Base-by-base conservation (phyloP, 2,113 vertebrate genomes). In the Neoarius graeffei region DNA sequence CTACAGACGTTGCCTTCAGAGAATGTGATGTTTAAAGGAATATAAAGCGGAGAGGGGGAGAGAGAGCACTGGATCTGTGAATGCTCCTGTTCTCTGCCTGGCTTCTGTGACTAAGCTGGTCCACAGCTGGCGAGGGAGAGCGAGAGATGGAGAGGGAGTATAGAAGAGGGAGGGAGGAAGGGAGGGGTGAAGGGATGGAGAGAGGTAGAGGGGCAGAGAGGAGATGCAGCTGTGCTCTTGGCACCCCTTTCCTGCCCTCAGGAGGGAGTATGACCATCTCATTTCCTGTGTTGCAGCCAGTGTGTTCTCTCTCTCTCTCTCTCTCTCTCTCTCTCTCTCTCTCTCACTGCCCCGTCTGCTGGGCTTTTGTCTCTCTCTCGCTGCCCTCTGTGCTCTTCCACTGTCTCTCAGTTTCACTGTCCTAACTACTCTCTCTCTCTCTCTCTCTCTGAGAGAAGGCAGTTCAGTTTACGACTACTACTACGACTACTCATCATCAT, bases 281-380 rank as follows among this genome's bases (percentile, higher is more conserved):
- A 93, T 93, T 94, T 94, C 93, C 93, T 93, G 92, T 93, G 90
- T 88, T 83, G 88, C 30, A 86, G 89, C 90, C 88, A 86, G 77
- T 88, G 88, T 90, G 88, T 54, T 86, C 89, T 89, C 84, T 83
- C 87, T 86, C 1, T 67, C 17, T 74, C 25, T 6, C 57, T 74
- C 54, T 56, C 14, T 54, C 52, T 85, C 27, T 56, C 50, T 79
- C 42, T 57, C 52, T 1, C 42, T 9, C 84, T 83, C 86, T 85
- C 1, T 67, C 17, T 74, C n/a, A 6, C 50, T 74, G 69, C 67
- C 83, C 83, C 52, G 25, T 73, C 30, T 84, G 30, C 35, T 74
- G 66, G 62, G 27, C 35, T 56, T 2, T 27, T 56, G n/a, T 54
- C 52, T 85, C 27, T 56, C 50, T 79, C 42, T 57, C 52, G 1